These are phyloP conservation scores for Mionectes olivaceus DNA, from an alignment of 2,797 vertebrate species.

Conservation along the genomic window DNA sequence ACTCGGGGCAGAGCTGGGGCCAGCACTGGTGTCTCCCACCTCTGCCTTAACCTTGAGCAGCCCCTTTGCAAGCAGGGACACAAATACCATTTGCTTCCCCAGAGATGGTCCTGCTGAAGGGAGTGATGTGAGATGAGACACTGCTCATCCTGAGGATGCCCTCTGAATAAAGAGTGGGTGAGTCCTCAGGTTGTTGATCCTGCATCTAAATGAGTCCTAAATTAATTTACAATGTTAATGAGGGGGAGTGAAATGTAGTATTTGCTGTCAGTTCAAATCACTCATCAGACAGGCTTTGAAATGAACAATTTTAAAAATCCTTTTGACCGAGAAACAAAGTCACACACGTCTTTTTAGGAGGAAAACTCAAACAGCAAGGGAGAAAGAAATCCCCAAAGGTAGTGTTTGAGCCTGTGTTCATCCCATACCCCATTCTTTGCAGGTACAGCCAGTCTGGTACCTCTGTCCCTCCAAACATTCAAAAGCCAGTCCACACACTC, in stretches of 20 bases:
- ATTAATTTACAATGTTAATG: slow-evolving; percentile 47
- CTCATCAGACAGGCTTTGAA: slow-evolving; percentile 16
- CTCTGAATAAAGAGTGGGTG: slow-evolving; percentile 21
- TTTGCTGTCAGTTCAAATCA: neutral
- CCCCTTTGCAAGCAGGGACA: neutral
- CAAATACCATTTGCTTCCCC: neutral
- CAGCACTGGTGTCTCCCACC: neutral
- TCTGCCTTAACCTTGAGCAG: slow-evolving; percentile 5
- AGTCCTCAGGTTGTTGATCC: slow-evolving; percentile 39
- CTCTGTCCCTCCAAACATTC: neutral
- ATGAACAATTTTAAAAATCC: neutral
- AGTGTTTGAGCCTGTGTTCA: neutral
- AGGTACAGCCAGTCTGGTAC: neutral
- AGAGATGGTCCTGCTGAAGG: neutral
- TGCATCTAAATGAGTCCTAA: slow-evolving; percentile 46
- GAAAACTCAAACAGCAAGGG: neutral
- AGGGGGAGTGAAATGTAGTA: neutral
- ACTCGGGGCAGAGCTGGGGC: neutral
- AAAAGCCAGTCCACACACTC: neutral
- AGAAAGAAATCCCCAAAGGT: neutral
- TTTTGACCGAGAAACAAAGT: neutral
- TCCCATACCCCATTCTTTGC: neutral
- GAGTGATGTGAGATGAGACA: neutral
- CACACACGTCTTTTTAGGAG: neutral
- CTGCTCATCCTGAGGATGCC: neutral